These are phyloP conservation scores for Papilio demoleus DNA, from an alignment of 2,888 invertebrate genomes.

Conservation along the genomic window DNA sequence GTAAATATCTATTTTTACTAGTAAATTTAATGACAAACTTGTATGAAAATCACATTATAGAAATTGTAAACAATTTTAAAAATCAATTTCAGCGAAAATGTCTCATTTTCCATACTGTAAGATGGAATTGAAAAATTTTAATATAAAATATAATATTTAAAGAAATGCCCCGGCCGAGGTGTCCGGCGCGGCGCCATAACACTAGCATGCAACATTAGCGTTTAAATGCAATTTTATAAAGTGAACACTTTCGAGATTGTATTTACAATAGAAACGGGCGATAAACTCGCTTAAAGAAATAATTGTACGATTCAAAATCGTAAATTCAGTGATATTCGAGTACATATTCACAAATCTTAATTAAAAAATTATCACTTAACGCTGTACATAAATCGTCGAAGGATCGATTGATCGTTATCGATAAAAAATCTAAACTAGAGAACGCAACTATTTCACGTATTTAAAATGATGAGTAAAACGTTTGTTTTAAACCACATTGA, in stretches of 20 bases:
- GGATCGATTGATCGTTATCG: conserved; percentile 57
- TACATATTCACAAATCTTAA: conserved; percentile 77
- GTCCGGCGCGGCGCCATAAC: conserved; percentile 55
- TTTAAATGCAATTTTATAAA: conserved; percentile 80
- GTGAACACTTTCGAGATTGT: conserved; percentile 79
- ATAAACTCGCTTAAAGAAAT: conserved; percentile 55
- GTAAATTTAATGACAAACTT: not conserved
- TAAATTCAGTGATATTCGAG: conserved; percentile 78
- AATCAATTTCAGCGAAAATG: not conserved
- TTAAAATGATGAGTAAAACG: conserved; percentile 68
- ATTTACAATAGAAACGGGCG: conserved; percentile 71
- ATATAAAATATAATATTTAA: conserved; percentile 38
- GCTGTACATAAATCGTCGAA: conserved; percentile 67
- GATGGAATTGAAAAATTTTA: conserved; percentile 18
- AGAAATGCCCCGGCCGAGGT: conserved; percentile 48
- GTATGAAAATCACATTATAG: too few relatives aligned
- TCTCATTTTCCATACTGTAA: not conserved
- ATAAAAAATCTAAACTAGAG: conserved; percentile 65
- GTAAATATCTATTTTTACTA: not conserved
- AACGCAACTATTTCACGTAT: conserved; percentile 65
- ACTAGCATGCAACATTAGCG: conserved; percentile 77
- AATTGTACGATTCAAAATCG: conserved; percentile 57
- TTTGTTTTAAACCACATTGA: conserved; percentile 67
- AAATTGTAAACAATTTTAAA: too few relatives aligned
- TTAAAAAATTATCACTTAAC: conserved; percentile 61